Percentiles rank a stretch among this genome's conserved stretches.
Evolutionary conservation across 2,888 invertebrate genomes (phyloP).

Genomic region (Morinoia aosen): DNA sequence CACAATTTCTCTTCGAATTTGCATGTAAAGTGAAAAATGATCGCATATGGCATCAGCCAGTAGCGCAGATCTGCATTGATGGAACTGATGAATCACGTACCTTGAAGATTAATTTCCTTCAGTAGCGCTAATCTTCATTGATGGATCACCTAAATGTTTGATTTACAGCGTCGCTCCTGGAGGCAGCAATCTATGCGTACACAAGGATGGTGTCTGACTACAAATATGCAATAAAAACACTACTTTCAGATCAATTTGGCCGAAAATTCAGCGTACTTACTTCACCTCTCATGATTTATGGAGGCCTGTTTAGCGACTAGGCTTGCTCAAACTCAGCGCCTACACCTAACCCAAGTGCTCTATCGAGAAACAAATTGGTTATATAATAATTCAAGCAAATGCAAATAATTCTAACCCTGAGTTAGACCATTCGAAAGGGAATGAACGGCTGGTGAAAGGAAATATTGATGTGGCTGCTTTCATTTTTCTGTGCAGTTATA

Average conservation of each 20-base stretch:
- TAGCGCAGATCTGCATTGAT: background rate
- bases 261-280: background rate
- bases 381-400: background rate
- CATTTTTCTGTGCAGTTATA: background rate
- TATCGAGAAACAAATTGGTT: background rate
- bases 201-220: background rate
- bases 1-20: background rate
- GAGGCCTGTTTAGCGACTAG: background rate
- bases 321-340: background rate
- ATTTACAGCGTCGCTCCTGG: background rate
- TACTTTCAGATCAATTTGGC: background rate
- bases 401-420: background rate
- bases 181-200: background rate
- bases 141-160: background rate
- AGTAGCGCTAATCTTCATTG: constrained; percentile 17
- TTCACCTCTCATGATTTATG: background rate
- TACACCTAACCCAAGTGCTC: background rate
- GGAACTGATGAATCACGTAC: background rate
- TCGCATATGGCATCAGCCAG: background rate
- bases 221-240: background rate
- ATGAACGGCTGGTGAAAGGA: background rate
- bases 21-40: constrained; percentile 32
- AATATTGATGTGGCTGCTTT: background rate
- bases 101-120: background rate
- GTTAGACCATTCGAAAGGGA: background rate